A percentile compares a stretch with the other conserved stretches of the same genome.
phyloP scores from a whole-genome alignment of 2,113 vertebrate genomes.

The Lepus americanus region DNA sequence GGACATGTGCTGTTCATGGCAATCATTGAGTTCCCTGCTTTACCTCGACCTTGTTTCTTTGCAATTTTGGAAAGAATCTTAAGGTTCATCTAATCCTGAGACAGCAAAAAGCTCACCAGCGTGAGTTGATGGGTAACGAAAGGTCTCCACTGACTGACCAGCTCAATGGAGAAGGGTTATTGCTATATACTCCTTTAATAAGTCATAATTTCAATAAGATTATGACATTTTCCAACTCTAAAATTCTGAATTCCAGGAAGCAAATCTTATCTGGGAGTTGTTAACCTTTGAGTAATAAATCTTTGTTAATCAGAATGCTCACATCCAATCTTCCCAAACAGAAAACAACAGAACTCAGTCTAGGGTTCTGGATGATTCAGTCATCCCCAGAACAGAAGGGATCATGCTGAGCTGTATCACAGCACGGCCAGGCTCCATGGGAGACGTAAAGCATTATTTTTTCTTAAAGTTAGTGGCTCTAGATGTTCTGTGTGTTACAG shows the following conservation, averaged over 20 bases:
- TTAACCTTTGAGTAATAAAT: background rate
- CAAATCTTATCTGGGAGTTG: constrained; percentile 40
- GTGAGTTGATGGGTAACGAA: background rate
- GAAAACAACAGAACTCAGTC: constrained; percentile 34
- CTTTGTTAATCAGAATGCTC: background rate
- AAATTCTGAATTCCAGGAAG: background rate
- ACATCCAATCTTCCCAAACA: constrained; percentile 1
- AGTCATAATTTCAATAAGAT: background rate
- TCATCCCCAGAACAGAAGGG: constrained; percentile 26
- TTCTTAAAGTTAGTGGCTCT: background rate
- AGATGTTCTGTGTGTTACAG: background rate
- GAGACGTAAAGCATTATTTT: background rate
- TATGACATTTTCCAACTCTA: background rate
- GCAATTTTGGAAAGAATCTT: background rate
- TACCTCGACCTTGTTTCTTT: background rate
- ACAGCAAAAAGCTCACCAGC: background rate
- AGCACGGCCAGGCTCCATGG: background rate
- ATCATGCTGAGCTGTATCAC: background rate
- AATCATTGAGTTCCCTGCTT: background rate
- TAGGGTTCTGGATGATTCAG: background rate
- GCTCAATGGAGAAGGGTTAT: background rate
- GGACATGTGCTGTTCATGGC: background rate
- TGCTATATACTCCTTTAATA: background rate
- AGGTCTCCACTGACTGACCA: background rate
- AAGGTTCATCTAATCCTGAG: background rate